Evolutionary conservation across 2,888 invertebrate species (phyloP).

Genomic region (Alentia gelatinosa): DNA sequence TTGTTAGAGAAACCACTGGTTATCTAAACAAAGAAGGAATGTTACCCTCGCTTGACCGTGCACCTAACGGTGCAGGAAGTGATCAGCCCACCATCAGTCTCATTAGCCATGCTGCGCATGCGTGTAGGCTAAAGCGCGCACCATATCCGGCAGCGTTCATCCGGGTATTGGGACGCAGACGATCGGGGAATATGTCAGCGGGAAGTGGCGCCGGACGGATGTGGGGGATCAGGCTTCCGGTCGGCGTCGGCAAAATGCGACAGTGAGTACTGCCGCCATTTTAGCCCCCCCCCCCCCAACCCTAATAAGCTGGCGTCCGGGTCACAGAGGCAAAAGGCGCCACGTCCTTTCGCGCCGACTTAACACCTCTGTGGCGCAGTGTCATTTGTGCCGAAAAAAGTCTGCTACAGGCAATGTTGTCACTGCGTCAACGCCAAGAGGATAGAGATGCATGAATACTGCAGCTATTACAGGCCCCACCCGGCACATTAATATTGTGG

Average conservation of each 20-base stretch:
- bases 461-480: background rate
- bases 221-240: constrained; percentile 1
- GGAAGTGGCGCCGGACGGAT: background rate
- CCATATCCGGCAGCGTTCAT: background rate
- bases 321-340: background rate
- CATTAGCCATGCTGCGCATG: constrained; percentile 40
- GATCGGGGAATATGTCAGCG: background rate
- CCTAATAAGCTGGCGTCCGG: too few relatives aligned
- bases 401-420: background rate
- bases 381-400: background rate
- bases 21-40: too few relatives aligned
- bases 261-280: background rate
- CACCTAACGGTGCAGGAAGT: background rate
- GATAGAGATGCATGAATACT: background rate
- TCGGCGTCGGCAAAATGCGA: background rate
- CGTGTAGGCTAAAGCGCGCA: constrained; percentile 12
- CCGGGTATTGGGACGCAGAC: background rate
- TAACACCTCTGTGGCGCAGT: background rate
- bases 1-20: too few relatives aligned
- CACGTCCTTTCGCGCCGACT: background rate
- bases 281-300: background rate
- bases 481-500: background rate
- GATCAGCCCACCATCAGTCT: background rate
- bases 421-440: background rate
- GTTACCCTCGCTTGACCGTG: too few relatives aligned